Conservation (phyloP, 2,113 vertebrate species). For the Pelmatolapia mariae region DNA sequence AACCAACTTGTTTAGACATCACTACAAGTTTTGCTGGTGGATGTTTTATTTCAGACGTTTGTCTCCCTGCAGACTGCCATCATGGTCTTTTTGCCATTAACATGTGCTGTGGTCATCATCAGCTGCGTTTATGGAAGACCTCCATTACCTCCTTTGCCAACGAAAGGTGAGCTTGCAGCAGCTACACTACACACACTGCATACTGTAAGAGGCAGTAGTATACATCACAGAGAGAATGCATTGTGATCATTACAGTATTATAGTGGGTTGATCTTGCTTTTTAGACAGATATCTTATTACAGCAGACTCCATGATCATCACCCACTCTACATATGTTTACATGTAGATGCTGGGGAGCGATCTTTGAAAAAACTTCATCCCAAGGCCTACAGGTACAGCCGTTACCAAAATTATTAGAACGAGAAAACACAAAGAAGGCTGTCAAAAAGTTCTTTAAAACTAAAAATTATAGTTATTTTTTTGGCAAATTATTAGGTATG, state of each 20-base stretch:
- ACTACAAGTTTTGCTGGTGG: background rate
- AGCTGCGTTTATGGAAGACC: background rate
- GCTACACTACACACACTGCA: background rate
- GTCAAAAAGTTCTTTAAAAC: background rate
- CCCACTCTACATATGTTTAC: background rate
- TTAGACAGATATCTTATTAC: background rate
- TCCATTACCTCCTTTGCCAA: constrained; percentile 3
- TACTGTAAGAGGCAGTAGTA: background rate
- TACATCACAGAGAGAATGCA: background rate
- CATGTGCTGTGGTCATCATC: background rate
- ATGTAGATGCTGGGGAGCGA: background rate
- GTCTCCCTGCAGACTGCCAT: background rate
- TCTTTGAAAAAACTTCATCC: background rate
- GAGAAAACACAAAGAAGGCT: background rate
- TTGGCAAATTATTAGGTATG: background rate
- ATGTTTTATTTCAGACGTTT: background rate
- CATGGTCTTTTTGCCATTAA: background rate
- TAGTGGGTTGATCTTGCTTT: background rate
- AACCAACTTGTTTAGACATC: background rate
- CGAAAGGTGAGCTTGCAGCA: constrained; percentile 34
- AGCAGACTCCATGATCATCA: background rate
- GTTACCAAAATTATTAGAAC: background rate
- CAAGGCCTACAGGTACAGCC: background rate
- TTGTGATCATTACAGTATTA: background rate
- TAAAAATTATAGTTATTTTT: background rate